Conservation (phyloP, 1,140 invertebrate genomes). For the Octopus sinensis region DNA sequence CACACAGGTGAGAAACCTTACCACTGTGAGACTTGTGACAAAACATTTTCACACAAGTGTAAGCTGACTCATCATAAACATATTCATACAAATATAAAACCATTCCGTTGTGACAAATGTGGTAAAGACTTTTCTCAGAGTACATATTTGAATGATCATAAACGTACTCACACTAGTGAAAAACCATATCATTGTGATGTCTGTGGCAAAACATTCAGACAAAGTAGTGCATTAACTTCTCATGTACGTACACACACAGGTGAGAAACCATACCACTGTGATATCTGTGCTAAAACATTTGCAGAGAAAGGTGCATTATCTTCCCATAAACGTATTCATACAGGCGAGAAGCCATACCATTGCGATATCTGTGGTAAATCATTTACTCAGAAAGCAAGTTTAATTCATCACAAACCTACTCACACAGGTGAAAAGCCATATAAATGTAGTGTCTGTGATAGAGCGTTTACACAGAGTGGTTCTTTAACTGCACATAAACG, state of each 20-base stretch:
- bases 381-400: too few relatives aligned
- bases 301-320: too few relatives aligned
- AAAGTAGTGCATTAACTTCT: conserved; percentile 16
- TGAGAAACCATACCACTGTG: too few relatives aligned
- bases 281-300: too few relatives aligned
- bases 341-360: too few relatives aligned
- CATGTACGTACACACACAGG: background rate
- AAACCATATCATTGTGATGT: conserved; percentile 53
- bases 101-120: background rate
- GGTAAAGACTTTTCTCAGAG: background rate
- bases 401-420: too few relatives aligned
- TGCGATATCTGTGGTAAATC: too few relatives aligned
- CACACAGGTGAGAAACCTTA: conserved; percentile 10
- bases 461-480: too few relatives aligned
- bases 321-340: too few relatives aligned
- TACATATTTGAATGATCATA: background rate
- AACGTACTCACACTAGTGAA: conserved; percentile 61
- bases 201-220: conserved; percentile 18
- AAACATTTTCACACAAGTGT: background rate
- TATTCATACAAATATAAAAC: background rate
- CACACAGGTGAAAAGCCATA: too few relatives aligned
- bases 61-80: background rate
- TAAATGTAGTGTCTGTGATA: too few relatives aligned
- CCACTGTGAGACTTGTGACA: background rate
- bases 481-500: too few relatives aligned